Evolutionary conservation across 2,888 invertebrate genomes (phyloP).

Genomic region (Molorchus minor): DNA sequence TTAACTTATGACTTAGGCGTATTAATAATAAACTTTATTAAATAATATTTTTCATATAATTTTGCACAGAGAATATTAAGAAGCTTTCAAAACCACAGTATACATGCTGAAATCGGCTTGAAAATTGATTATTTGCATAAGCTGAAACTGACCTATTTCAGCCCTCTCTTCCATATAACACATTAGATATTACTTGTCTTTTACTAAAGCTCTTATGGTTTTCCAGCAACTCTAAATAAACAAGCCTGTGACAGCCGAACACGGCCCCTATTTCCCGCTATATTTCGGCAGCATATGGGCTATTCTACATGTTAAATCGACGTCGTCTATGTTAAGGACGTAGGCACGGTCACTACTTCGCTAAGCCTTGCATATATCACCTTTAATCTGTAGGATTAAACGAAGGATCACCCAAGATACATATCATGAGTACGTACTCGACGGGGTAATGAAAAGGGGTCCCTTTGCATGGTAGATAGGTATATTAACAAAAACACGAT

Average conservation of each 20-base stretch:
- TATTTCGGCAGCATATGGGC: neutral
- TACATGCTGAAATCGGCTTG: too few relatives aligned
- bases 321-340: constrained; percentile 46
- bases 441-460: too few relatives aligned
- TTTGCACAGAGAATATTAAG: too few relatives aligned
- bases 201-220: constrained; percentile 37
- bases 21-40: too few relatives aligned
- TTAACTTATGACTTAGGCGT: too few relatives aligned
- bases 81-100: too few relatives aligned
- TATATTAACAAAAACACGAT: too few relatives aligned
- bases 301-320: constrained; percentile 33
- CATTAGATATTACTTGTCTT: constrained; percentile 40
- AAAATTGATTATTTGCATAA: too few relatives aligned
- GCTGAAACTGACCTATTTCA: too few relatives aligned
- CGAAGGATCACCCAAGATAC: constrained; percentile 17
- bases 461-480: too few relatives aligned
- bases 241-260: constrained; percentile 25
- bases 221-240: constrained; percentile 36
- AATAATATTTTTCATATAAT: too few relatives aligned
- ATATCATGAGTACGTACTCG: constrained; percentile 1
- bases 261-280: constrained; percentile 8
- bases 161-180: constrained; percentile 24
- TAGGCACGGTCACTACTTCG: constrained; percentile 47
- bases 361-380: constrained; percentile 51
- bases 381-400: constrained; percentile 45